phyloP scores from a whole-genome alignment of 30 jellyfish, hydroid and myxozoan species.

The Cassiopea andromeda region DNA sequence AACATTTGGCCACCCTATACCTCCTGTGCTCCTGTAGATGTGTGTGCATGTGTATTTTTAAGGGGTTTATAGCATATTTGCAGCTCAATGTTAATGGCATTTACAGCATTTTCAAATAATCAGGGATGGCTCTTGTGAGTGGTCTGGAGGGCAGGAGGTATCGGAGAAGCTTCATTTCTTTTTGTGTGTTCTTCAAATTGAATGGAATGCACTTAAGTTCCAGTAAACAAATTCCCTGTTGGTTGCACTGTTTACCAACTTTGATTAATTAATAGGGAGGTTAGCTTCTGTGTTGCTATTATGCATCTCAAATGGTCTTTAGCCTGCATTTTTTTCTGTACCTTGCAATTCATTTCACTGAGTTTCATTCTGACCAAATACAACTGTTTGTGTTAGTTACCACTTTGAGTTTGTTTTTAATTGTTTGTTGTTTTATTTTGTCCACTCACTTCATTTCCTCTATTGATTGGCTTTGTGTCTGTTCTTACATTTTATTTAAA shows the following conservation, averaged over 20 bases:
- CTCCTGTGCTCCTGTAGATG: slow-evolving; percentile 69
- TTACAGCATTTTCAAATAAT: background rate
- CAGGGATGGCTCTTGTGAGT: slow-evolving; percentile 14
- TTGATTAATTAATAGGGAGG: background rate
- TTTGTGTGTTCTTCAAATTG: slow-evolving; percentile 37
- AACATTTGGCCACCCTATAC: slow-evolving; percentile 78
- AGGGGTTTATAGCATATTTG: background rate
- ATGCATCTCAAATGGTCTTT: background rate
- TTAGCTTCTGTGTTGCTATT: background rate
- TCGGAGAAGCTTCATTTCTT: slow-evolving; percentile 76
- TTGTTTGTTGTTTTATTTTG: too few species aligned
- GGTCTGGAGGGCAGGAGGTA: slow-evolving; percentile 80
- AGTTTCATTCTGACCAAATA: background rate
- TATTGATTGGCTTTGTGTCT: too few species aligned
- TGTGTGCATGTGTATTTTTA: too few species aligned
- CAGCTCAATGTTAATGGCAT: background rate
- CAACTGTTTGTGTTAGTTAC: background rate
- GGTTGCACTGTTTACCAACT: background rate
- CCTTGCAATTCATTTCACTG: background rate
- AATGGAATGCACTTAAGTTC: slow-evolving; percentile 11
- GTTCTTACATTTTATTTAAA: too few species aligned
- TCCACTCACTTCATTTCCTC: too few species aligned
- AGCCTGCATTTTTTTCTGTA: background rate
- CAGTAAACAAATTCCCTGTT: background rate
- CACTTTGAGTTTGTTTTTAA: background rate